phyloP scores from a whole-genome alignment of 2,888 invertebrate genomes.

The Meghimatium bilineatum region DNA sequence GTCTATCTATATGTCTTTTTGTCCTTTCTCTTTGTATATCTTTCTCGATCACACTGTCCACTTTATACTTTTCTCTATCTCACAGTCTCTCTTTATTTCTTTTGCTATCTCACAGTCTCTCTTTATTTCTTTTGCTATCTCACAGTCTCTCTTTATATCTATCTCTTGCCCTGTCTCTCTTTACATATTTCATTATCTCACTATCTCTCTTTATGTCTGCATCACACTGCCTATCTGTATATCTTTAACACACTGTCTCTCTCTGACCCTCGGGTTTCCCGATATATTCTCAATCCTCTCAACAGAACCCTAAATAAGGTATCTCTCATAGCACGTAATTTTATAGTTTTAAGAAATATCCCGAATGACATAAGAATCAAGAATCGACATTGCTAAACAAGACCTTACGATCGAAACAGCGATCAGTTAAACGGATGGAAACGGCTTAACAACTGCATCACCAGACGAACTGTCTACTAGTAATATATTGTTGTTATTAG shows the following conservation, averaged over 20 bases:
- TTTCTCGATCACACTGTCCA: not conserved
- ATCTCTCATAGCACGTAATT: too few relatives aligned
- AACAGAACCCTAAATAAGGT: too few relatives aligned
- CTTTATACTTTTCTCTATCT: not conserved
- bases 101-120: not conserved
- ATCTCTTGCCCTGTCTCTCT: not conserved
- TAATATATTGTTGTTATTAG: too few relatives aligned
- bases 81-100: not conserved
- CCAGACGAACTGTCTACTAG: too few relatives aligned
- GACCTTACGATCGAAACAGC: too few relatives aligned
- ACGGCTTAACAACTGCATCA: too few relatives aligned
- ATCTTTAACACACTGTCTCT: not conserved
- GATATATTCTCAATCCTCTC: too few relatives aligned
- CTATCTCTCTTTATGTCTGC: not conserved
- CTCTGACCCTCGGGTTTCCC: not conserved
- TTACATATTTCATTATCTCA: too few relatives aligned
- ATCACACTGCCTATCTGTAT: not conserved
- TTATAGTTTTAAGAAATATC: too few relatives aligned
- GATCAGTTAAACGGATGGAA: too few relatives aligned
- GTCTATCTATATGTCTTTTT: slow-evolving; percentile 11
- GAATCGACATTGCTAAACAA: too few relatives aligned
- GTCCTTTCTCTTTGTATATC: not conserved
- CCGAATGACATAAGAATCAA: too few relatives aligned
- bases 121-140: not conserved
- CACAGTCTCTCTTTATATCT: not conserved